phyloP scores from a whole-genome alignment of 2,888 invertebrate species.

The Andrena chrysosceles region DNA sequence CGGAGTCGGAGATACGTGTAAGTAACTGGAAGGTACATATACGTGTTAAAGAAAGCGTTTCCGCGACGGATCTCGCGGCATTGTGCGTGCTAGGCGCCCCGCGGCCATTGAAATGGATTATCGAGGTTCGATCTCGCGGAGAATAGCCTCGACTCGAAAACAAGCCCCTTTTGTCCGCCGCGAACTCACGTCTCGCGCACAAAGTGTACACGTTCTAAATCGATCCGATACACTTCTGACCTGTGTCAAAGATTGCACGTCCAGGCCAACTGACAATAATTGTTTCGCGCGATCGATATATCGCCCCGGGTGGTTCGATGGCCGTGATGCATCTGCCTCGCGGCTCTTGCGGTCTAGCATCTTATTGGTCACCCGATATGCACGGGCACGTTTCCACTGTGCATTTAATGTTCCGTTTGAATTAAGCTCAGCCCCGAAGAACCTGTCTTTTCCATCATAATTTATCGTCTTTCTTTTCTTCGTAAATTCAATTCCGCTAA shows the following conservation, averaged over 20 bases:
- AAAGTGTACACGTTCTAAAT: conserved; percentile 12
- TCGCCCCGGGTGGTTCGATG: conserved; percentile 33
- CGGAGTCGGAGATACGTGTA: conserved; percentile 23
- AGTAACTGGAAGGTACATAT: conserved; percentile 15
- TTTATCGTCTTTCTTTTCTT: conserved; percentile 3
- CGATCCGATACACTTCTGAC: conserved; percentile 48
- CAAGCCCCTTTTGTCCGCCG: conserved; percentile 39
- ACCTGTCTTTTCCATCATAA: not conserved
- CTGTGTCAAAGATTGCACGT: conserved; percentile 30
- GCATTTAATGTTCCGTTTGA: not conserved
- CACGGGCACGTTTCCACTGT: not conserved
- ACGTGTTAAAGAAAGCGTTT: not conserved
- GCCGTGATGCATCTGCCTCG: conserved; percentile 6
- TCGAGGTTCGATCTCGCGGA: conserved; percentile 53
- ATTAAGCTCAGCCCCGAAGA: not conserved
- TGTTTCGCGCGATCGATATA: conserved; percentile 41
- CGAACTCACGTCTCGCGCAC: conserved; percentile 2
- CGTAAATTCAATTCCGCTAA: not conserved
- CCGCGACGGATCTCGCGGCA: conserved; percentile 7
- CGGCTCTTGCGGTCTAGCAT: conserved; percentile 7
- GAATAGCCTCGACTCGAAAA: conserved; percentile 24
- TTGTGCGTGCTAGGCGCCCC: conserved; percentile 47
- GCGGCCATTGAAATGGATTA: conserved; percentile 48
- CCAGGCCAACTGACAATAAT: conserved; percentile 21
- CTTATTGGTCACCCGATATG: conserved; percentile 33